A percentile compares a stretch with the other conserved stretches of the same genome.
phyloP scores from a whole-genome alignment of 2,888 invertebrate species.

The Standfussiana lucernea region DNA sequence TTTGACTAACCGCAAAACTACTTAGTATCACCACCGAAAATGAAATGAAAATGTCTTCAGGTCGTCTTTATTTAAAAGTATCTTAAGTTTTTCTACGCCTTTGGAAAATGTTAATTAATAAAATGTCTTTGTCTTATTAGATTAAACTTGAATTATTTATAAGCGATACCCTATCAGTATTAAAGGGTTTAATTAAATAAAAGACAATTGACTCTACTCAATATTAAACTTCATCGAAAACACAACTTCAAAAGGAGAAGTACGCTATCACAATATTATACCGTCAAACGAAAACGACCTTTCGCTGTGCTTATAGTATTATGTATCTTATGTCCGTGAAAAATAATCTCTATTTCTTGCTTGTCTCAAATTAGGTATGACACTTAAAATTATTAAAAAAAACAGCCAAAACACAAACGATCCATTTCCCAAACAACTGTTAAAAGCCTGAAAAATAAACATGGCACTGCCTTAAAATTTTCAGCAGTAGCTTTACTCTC shows the following conservation, averaged over 20 bases:
- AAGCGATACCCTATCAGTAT: slow-evolving; percentile 23
- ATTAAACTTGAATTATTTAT: slow-evolving; percentile 27
- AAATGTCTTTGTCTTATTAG: slow-evolving; percentile 33
- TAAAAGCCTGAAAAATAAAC: slow-evolving; percentile 30
- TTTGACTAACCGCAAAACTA: background rate
- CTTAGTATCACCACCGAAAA: background rate
- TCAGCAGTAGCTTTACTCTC: slow-evolving; percentile 47
- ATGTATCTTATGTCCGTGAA: background rate
- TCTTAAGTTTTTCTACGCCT: slow-evolving; percentile 11
- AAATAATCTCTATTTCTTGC: background rate
- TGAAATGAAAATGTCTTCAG: background rate
- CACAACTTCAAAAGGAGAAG: background rate
- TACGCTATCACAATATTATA: background rate
- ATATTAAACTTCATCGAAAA: background rate
- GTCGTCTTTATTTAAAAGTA: background rate
- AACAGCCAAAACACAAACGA: background rate
- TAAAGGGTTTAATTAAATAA: slow-evolving; percentile 17
- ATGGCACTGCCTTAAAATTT: slow-evolving; percentile 45
- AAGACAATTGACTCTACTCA: background rate
- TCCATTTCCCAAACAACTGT: slow-evolving; percentile 17
- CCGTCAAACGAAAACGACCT: background rate
- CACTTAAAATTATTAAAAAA: background rate
- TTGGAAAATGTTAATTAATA: slow-evolving; percentile 67
- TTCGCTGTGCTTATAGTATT: background rate
- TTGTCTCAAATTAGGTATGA: background rate